Percentiles rank a stretch among this genome's conserved stretches.
Conservation (phyloP, 2,888 invertebrate species). For the Drosophila formosana region DNA sequence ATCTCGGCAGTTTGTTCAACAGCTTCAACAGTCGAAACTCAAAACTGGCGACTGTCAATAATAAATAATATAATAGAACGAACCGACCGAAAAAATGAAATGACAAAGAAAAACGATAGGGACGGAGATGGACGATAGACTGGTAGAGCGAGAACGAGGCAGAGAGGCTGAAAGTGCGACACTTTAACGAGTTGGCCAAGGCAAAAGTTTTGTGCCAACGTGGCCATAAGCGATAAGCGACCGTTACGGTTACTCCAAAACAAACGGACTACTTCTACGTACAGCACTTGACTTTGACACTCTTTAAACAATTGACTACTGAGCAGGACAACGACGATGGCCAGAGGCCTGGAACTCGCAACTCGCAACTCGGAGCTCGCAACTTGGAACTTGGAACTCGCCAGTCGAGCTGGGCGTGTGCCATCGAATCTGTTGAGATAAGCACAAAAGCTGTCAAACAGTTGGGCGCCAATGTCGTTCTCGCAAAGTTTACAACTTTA, state of each 20-base stretch:
- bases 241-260: conserved; percentile 20
- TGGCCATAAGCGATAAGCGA: conserved; percentile 71
- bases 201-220: conserved; percentile 74
- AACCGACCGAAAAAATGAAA: background rate
- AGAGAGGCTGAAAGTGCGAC: conserved; percentile 45
- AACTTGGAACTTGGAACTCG: background rate
- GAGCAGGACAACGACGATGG: conserved; percentile 3
- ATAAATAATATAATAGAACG: conserved; percentile 19
- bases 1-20: conserved; percentile 13
- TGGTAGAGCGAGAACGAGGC: background rate
- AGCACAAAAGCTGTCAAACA: conserved; percentile 66
- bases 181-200: conserved; percentile 66
- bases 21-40: conserved; percentile 4
- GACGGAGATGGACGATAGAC: conserved; percentile 1
- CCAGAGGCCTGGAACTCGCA: conserved; percentile 26
- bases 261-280: conserved; percentile 39
- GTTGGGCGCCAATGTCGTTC: conserved; percentile 47
- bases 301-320: conserved; percentile 74
- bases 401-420: conserved; percentile 31
- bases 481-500: conserved; percentile 45
- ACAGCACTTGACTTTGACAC: conserved; percentile 77
- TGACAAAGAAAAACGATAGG: conserved; percentile 12
- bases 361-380: background rate
- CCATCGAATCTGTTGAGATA: conserved; percentile 67
- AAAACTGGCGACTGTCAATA: conserved; percentile 23